phyloP scores from a whole-genome alignment of 2,797 vertebrate species.

The Rhynchotus rufescens region DNA sequence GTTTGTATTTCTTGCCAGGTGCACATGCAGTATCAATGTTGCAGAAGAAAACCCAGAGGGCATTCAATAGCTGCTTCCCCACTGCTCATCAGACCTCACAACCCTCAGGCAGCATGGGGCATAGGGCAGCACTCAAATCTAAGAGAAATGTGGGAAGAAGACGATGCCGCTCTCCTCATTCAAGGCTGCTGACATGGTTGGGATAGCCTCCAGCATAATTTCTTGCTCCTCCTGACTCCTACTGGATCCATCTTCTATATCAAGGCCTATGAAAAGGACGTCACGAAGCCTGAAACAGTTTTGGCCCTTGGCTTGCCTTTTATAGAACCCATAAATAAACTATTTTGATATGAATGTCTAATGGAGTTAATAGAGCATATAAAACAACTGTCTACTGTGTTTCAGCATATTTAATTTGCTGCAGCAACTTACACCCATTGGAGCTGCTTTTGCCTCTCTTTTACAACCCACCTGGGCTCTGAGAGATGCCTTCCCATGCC shows the following conservation, averaged over 20 bases:
- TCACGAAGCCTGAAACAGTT: neutral
- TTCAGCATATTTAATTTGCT: constrained; percentile 4
- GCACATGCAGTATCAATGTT: fast-evolving
- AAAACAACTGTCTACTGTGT: neutral
- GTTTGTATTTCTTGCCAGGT: neutral
- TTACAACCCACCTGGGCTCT: fast-evolving
- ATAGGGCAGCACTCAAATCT: neutral
- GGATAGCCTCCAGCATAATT: neutral
- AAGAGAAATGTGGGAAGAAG: neutral
- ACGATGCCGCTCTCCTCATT: neutral
- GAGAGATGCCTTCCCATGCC: neutral
- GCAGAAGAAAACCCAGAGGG: neutral
- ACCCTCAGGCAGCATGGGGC: neutral
- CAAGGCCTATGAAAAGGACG: neutral
- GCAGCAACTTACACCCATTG: neutral
- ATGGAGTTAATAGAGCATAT: neutral
- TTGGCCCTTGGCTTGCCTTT: neutral
- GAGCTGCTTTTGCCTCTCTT: neutral
- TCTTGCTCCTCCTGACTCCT: neutral
- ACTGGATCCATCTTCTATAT: neutral
- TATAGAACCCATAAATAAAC: constrained; percentile 8
- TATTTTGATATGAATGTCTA: neutral
- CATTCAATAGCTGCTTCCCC: neutral
- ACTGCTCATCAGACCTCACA: neutral
- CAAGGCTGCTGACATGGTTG: neutral